A percentile compares a stretch with the other conserved stretches of the same genome.
Conservation (phyloP, 2,888 invertebrate genomes). For the Mesorhabditis spiculigera region DNA sequence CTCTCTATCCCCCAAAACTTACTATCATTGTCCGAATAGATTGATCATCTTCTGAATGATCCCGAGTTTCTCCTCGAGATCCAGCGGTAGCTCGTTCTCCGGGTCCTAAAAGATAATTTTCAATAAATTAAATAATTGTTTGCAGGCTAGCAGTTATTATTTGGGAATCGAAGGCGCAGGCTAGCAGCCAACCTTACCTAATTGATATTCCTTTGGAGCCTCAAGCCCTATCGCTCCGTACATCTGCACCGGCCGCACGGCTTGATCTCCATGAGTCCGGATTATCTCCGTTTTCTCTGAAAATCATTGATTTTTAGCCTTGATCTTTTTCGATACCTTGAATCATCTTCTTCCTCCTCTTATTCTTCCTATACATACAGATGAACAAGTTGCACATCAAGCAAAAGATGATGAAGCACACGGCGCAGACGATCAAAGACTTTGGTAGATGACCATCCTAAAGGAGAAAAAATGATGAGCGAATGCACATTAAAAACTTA, state of each 20-base stretch:
- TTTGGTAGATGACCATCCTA: conserved; percentile 3
- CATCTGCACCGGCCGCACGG: conserved; percentile 50
- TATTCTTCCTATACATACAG: conserved; percentile 21
- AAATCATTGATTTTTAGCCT: not conserved
- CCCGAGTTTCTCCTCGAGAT: conserved; percentile 24
- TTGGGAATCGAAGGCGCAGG: not conserved
- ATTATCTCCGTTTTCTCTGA: conserved; percentile 50
- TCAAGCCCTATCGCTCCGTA: conserved; percentile 47
- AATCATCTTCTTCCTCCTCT: conserved; percentile 34
- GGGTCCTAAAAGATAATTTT: not conserved
- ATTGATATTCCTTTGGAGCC: conserved; percentile 17
- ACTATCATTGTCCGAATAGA: conserved; percentile 56
- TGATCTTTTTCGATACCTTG: conserved; percentile 21
- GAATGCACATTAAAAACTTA: not conserved
- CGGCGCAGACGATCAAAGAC: conserved; percentile 6
- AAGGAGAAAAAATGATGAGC: conserved; percentile 1
- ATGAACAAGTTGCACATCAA: conserved; percentile 21
- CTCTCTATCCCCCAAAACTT: no score
- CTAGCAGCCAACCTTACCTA: conserved; percentile 8
- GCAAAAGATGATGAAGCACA: conserved; percentile 13
- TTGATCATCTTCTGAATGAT: conserved; percentile 49
- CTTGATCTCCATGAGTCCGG: conserved; percentile 37
- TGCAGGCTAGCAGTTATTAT: not conserved
- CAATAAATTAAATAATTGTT: not conserved
- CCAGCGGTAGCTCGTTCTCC: conserved; percentile 13